Evolutionary conservation across 2,797 vertebrate genomes (phyloP), one percentile per base, ranked within the genome.

Genomic region (Anas flavirostris): DNA sequence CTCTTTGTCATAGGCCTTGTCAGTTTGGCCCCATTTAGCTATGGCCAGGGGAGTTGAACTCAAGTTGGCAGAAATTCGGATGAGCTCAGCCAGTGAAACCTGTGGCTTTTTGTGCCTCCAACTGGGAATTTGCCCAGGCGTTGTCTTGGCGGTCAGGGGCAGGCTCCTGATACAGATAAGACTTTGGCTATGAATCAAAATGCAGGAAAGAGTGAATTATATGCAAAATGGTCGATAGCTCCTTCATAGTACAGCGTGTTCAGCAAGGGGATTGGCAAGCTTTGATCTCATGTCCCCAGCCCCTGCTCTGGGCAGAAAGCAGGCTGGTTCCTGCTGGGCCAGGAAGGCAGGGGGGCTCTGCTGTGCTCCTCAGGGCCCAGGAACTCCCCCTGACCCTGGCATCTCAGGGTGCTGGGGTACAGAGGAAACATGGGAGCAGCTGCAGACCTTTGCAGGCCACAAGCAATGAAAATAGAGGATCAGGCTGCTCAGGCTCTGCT

Each of bases 281-380:
- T 80, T 73, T 39, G 69, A 21, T 44, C 37, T 58, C 33, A n/a
- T 8, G 53, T 64, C 43, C 80, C 53, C 52, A 33, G 7, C 22
- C 7, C 43, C 62, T 4, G 52, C 4, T 5, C 59, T 5, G n/a
- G 35, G 28, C 12, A 13, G 31, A 60, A 19, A 16, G 16, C 50
- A 26, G 4, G 1, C 29, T 15, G 41, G 10, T n/a, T 16, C 48
- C 46, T 4, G 1, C 31, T 63, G 33, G 3, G 5, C 28, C 3
- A 2, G 64, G 43, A 16, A 12, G 72, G 50, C 23, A 17, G 33
- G 55, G 53, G 39, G 26, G 25, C 9, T 52, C 50, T 28, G 50
- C 50, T 28, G 50, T 3, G 25, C 26, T 52, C 50, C 25, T 26
- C 50, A 28, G 25, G 50, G 25, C 25, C 50, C 50, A 52, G 50